These are phyloP conservation scores for Drosophila azteca DNA, from an alignment of 1,140 invertebrate species.

Conservation along the genomic window DNA sequence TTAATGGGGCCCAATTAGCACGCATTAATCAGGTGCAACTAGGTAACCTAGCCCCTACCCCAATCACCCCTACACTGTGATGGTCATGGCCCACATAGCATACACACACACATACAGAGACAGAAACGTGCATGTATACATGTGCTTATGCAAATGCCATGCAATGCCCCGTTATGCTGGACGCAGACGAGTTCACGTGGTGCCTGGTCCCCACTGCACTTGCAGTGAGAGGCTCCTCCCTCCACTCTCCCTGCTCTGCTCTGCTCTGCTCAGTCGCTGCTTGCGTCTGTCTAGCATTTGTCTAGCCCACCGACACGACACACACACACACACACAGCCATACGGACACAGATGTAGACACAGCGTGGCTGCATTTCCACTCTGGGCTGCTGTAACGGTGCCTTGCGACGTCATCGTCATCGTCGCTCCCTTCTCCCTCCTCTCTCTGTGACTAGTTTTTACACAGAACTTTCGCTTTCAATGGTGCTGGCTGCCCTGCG, in stretches of 20 bases:
- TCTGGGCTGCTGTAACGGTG: slow-evolving; percentile 54
- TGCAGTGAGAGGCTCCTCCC: background rate
- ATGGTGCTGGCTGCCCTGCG: slow-evolving; percentile 15
- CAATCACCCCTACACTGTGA: background rate
- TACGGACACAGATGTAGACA: slow-evolving; percentile 20
- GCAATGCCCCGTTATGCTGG: slow-evolving; percentile 23
- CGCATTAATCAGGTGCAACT: slow-evolving; percentile 44
- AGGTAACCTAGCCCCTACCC: background rate
- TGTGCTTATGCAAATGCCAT: slow-evolving; percentile 22
- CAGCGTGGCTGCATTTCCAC: slow-evolving; percentile 22
- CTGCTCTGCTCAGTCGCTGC: slow-evolving; percentile 15
- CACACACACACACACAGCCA: slow-evolving; percentile 29
- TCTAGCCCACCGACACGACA: slow-evolving; percentile 46
- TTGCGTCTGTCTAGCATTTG: slow-evolving; percentile 64
- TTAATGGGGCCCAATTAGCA: slow-evolving; percentile 53
- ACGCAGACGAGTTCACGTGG: slow-evolving; percentile 18
- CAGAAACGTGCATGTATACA: background rate
- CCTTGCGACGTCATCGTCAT: slow-evolving; percentile 37
- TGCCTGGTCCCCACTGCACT: no score
- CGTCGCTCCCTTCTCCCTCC: slow-evolving; percentile 26
- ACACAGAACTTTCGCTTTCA: slow-evolving; percentile 77
- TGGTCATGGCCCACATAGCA: background rate
- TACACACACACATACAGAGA: no score
- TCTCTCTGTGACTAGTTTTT: slow-evolving; percentile 62
- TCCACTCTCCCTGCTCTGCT: background rate